phyloP scores from a whole-genome alignment of 2,888 invertebrate genomes.

The Drosophila barbarae region DNA sequence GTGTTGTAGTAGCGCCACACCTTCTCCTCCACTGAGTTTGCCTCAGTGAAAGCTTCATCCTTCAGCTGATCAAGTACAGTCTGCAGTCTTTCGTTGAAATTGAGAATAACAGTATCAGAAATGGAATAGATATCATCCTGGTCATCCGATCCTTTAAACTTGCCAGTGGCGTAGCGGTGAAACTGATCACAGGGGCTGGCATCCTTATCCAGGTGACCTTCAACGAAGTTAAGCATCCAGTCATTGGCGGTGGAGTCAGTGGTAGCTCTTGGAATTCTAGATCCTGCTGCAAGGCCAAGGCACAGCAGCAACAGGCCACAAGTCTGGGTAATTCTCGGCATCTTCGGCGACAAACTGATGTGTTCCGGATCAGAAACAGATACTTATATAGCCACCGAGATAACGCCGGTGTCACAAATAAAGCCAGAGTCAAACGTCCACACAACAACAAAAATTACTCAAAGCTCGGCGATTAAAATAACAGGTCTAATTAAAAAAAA shows the following conservation, averaged over 20 bases:
- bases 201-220: neutral
- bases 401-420: neutral
- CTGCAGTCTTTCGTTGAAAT: neutral
- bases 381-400: constrained; percentile 4
- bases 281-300: neutral
- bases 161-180: constrained; percentile 2
- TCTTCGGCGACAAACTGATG: neutral
- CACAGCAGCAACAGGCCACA: neutral
- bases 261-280: neutral
- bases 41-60: neutral
- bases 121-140: neutral
- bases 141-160: neutral
- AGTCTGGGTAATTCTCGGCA: neutral
- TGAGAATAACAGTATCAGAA: neutral
- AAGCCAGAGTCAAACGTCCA: neutral
- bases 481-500: constrained; percentile 4
- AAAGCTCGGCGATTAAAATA: constrained; percentile 4
- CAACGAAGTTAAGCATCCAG: neutral
- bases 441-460: neutral
- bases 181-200: neutral
- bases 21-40: constrained; percentile 2
- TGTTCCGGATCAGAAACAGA: neutral
- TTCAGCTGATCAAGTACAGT: neutral
- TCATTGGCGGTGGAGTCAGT: neutral
- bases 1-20: constrained; percentile 7